Conservation (phyloP, 2,888 invertebrate species). For the Sisyra nigra region DNA sequence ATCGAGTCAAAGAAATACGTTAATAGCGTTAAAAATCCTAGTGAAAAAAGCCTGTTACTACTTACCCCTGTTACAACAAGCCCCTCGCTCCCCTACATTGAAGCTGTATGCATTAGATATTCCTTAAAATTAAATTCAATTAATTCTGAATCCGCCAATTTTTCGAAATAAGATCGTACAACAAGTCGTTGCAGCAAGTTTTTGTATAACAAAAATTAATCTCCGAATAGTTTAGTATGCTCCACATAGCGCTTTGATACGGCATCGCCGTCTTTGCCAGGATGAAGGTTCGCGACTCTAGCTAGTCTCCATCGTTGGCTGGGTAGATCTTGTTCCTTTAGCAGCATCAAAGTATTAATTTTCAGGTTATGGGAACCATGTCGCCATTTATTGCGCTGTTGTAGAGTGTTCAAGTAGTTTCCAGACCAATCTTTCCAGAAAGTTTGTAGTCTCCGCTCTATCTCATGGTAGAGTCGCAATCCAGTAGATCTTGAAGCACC, state of each 20-base stretch:
- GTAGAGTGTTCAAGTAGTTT: neutral
- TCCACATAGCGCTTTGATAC: no score
- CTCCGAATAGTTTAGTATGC: conserved; percentile 13
- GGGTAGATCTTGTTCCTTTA: neutral
- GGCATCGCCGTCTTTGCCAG: neutral
- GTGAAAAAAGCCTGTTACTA: no score
- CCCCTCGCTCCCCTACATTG: no score
- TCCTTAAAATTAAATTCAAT: conserved; percentile 15
- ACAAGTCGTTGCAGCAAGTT: conserved; percentile 14
- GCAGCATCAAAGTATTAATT: neutral
- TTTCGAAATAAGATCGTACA: conserved; percentile 15
- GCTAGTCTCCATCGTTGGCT: neutral
- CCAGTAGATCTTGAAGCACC: no score
- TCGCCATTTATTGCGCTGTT: neutral
- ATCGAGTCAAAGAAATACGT: no score
- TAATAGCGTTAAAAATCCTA: no score
- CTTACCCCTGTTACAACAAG: no score
- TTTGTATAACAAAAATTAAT: conserved; percentile 14
- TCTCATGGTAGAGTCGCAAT: neutral
- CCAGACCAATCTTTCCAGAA: neutral
- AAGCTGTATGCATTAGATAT: conserved; percentile 15
- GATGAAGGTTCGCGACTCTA: neutral
- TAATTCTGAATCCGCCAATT: conserved; percentile 14
- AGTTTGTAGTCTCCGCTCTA: neutral
- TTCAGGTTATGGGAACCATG: neutral